Evolutionary conservation across 2,797 vertebrate species (phyloP), one percentile per base, ranked within the genome.

Genomic region (Sorex maritimensis): DNA sequence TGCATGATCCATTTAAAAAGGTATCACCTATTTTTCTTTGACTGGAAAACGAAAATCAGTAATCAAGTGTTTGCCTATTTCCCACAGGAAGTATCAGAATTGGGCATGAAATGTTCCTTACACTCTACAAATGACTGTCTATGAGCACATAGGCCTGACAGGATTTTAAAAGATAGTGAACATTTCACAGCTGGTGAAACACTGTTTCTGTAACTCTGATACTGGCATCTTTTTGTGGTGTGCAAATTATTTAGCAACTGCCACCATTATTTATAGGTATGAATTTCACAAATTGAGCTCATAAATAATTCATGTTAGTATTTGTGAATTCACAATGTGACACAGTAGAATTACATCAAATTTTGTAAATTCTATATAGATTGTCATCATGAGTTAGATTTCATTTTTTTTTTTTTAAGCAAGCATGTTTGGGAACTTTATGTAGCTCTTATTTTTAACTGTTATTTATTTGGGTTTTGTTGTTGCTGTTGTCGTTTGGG

Each of bases 221-320:
- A 71, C 95, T 95, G 97, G 94, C 94, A 91, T 98, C 95, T 97
- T 97, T 96, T 96, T 88, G 94, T 86, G 86, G 80, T 79, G 84
- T 95, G 95, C 95, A 98, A 97, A 97, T 98, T 97, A 98, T 98
- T 98, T 98, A 98, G 95, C 96, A 98, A 97, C 94, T 97, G 93
- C 95, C 97, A 96, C 94, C 94, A 96, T 98, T 98, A 98, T 98
- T 98, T 98, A 97, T 97, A 97, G 97, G 97, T 98, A 98, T 95
- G 95, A 98, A 98, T 96, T 96, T 92, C 84, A 95, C 89, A 97
- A 97, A 98, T 98, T 98, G 97, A 97, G 97, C 94, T 98, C 93
- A 98, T 98, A 97, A 97, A 98, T 98, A 97, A 98, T 98, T 97
- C 95, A 97, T 96, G 19, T 44, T 55, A 63, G 93, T 91, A 86